Evolutionary conservation across 2,113 vertebrate species (phyloP).

Genomic region (Salvelinus fontinalis): DNA sequence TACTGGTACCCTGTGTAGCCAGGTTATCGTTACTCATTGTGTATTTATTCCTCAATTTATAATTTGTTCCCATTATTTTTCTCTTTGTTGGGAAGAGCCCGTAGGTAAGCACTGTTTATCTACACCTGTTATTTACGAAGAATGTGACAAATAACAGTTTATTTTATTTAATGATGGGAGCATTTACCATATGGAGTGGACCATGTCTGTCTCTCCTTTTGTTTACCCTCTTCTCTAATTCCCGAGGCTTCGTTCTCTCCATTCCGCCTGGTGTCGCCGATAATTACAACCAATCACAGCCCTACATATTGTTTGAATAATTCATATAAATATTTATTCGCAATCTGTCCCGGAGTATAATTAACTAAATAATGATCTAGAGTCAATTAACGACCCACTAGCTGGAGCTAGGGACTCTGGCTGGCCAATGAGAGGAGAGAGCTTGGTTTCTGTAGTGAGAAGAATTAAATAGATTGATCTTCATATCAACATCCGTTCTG

Average conservation of each 20-base stretch:
- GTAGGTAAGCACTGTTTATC: too few relatives aligned
- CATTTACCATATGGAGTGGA: neutral
- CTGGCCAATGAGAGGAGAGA: constrained; percentile 15
- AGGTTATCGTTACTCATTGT: too few relatives aligned
- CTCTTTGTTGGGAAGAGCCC: too few relatives aligned
- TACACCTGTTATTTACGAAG: too few relatives aligned
- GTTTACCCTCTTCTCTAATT: constrained; percentile 8
- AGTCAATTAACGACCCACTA: constrained; percentile 49
- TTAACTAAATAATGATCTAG: constrained; percentile 67
- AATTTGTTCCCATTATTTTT: too few relatives aligned
- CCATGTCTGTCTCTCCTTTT: neutral
- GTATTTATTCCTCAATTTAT: too few relatives aligned
- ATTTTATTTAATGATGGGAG: neutral
- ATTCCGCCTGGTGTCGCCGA: constrained; percentile 36
- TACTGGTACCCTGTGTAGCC: too few relatives aligned
- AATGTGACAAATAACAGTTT: neutral
- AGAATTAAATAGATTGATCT: constrained; percentile 44
- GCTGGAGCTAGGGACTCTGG: constrained; percentile 9
- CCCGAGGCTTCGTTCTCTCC: constrained; percentile 40
- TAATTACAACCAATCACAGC: constrained; percentile 56
- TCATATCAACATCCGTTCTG: constrained; percentile 30
- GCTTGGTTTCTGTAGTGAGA: constrained; percentile 27
- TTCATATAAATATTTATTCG: constrained; percentile 70
- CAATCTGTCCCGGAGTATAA: constrained; percentile 57
- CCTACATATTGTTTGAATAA: constrained; percentile 61